These are phyloP conservation scores for Teleogryllus occipitalis DNA, from an alignment of 1,140 invertebrate genomes.

Conservation along the genomic window DNA sequence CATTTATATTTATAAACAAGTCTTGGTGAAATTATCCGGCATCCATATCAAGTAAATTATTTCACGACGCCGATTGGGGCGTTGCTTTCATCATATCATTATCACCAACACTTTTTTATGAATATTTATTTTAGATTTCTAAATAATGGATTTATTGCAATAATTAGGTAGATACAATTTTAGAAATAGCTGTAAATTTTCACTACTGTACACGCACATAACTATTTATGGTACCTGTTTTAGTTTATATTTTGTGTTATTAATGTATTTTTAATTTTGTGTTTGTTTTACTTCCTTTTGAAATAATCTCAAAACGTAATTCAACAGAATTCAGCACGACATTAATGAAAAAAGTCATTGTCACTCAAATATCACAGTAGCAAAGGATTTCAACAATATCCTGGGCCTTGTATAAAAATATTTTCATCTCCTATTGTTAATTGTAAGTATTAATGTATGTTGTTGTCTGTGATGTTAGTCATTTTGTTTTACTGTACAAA, in stretches of 20 bases:
- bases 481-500: conserved; percentile 16
- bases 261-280: conserved; percentile 2
- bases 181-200: not conserved
- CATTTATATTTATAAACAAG: not conserved
- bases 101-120: not conserved
- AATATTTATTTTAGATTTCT: not conserved
- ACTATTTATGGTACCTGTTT: conserved; percentile 18
- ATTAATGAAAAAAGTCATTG: conserved; percentile 4
- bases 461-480: conserved; percentile 22
- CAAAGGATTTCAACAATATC: not conserved
- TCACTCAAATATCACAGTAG: not conserved
- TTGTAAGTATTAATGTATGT: conserved; percentile 18
- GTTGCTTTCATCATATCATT: not conserved
- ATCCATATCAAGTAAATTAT: not conserved
- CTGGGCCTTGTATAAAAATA: not conserved
- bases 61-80: not conserved
- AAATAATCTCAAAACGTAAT: not conserved
- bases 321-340: not conserved
- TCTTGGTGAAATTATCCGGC: not conserved
- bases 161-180: not conserved
- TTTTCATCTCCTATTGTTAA: not conserved
- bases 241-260: conserved; percentile 12
- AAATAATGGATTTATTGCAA: not conserved
- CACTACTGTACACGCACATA: conserved; percentile 12
- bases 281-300: not conserved